These are phyloP conservation scores for Scalopus aquaticus DNA, from an alignment of 2,113 vertebrate genomes.

Conservation along the genomic window DNA sequence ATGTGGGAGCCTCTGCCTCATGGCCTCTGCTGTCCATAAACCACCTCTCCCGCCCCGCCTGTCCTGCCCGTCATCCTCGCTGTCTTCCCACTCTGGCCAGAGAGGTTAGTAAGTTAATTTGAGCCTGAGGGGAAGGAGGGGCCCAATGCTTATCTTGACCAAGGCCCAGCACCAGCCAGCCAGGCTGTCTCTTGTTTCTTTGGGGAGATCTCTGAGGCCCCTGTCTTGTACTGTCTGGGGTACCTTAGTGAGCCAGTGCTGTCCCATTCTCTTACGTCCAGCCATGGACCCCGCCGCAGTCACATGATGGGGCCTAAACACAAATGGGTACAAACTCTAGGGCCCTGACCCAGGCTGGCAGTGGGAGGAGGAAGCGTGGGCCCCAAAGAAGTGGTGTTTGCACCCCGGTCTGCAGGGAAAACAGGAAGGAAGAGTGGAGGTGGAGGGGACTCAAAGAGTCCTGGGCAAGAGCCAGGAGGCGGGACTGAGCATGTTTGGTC, in stretches of 20 bases:
- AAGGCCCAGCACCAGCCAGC: background rate
- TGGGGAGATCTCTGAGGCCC: background rate
- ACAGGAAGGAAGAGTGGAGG: background rate
- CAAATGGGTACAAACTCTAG: background rate
- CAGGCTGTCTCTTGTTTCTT: background rate
- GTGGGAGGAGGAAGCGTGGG: no score
- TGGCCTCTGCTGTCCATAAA: background rate
- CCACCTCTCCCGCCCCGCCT: background rate
- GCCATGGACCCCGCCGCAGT: background rate
- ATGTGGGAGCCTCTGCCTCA: background rate
- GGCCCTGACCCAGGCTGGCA: background rate
- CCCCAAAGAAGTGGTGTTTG: background rate
- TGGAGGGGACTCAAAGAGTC: background rate
- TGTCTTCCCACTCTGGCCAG: background rate
- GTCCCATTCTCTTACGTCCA: background rate
- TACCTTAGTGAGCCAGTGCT: background rate
- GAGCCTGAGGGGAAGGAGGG: background rate
- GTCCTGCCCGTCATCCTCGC: background rate
- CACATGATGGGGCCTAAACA: fast-evolving
- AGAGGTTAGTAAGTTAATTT: background rate
- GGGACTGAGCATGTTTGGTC: background rate
- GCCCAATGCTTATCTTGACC: background rate
- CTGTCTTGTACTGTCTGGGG: background rate
- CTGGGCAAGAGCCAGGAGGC: background rate
- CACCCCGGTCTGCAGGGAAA: background rate